Conservation (phyloP, 2,888 invertebrate genomes). For the Leptopilina syphax region DNA sequence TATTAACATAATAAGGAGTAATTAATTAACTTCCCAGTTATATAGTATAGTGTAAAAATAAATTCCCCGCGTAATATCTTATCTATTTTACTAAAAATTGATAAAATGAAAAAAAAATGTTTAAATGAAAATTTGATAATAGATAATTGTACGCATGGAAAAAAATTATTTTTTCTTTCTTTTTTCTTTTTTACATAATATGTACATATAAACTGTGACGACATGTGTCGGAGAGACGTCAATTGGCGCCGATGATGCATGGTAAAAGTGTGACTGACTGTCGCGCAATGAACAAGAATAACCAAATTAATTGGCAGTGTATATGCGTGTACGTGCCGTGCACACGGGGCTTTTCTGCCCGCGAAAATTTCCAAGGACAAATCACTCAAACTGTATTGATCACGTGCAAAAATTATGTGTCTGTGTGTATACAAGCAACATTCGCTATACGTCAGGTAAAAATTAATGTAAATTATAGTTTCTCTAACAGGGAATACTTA, state of each 20-base stretch:
- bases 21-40: too few relatives aligned
- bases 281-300: conserved; percentile 40
- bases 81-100: too few relatives aligned
- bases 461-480: too few relatives aligned
- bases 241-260: conserved; percentile 40
- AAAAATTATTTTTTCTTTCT: background rate
- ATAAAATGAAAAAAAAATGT: too few relatives aligned
- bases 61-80: too few relatives aligned
- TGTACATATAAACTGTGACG: background rate
- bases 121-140: background rate
- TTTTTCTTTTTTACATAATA: conserved; percentile 13
- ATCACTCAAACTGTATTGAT: conserved; percentile 28
- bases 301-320: conserved; percentile 44
- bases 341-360: conserved; percentile 26
- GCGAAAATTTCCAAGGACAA: conserved; percentile 32
- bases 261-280: conserved; percentile 42
- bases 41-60: too few relatives aligned
- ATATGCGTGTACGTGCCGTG: background rate
- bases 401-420: conserved; percentile 24
- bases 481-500: too few relatives aligned
- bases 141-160: background rate
- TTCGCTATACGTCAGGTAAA: conserved; percentile 3
- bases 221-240: conserved; percentile 30
- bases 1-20: too few relatives aligned
- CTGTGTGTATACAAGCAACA: background rate